Evolutionary conservation across 37 sponge, comb jelly and placozoan genomes (phyloP).

Genomic region (Mnemiopsis leidyi): DNA sequence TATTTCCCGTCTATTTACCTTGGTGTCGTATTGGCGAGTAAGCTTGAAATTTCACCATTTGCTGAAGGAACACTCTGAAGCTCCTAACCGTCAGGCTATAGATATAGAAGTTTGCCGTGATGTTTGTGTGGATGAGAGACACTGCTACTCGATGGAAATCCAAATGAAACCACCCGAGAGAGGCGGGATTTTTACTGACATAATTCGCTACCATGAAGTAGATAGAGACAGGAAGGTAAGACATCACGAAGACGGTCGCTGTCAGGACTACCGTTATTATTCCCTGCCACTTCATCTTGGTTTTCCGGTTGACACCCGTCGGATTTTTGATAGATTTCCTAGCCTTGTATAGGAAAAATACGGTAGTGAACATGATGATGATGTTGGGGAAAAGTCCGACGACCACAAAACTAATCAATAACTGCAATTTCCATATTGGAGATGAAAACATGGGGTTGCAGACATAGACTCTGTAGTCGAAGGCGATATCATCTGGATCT

Average conservation of each 20-base stretch:
- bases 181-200: background rate
- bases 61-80: background rate
- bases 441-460: background rate
- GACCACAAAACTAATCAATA: background rate
- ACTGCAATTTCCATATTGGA: background rate
- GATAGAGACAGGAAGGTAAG: conserved; percentile 13
- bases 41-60: background rate
- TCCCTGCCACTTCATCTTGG: conserved; percentile 14
- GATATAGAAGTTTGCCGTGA: conserved; percentile 36
- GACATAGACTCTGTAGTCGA: conserved; percentile 40
- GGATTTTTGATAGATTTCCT: background rate
- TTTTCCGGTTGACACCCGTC: background rate
- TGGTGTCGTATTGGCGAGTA: background rate
- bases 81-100: conserved; percentile 10
- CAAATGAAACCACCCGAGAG: background rate
- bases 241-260: background rate
- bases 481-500: conserved; percentile 10
- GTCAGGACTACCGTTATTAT: conserved; percentile 24
- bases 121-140: conserved; percentile 27
- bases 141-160: conserved; percentile 7
- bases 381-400: conserved; percentile 3
- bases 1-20: no score
- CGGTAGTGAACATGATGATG: background rate
- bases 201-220: conserved; percentile 13
- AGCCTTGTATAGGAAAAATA: background rate